Evolutionary conservation across 2,888 invertebrate genomes (phyloP).

Genomic region (Branchinecta sandiegonensis): DNA sequence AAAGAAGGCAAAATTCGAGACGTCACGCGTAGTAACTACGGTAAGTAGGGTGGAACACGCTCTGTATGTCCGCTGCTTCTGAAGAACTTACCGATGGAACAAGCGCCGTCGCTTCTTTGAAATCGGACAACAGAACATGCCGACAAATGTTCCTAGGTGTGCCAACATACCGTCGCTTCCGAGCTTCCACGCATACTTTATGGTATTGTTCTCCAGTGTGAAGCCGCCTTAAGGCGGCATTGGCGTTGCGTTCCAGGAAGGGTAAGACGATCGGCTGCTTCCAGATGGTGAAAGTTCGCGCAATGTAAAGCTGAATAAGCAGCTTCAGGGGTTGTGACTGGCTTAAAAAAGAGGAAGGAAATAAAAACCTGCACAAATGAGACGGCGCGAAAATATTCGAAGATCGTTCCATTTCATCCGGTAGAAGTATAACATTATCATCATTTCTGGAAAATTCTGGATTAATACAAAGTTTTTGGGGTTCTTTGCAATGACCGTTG

Average conservation of each 20-base stretch:
- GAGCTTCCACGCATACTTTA: constrained; percentile 46
- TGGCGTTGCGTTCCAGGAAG: constrained; percentile 57
- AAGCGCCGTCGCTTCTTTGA: constrained; percentile 47
- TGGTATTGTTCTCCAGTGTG: constrained; percentile 16
- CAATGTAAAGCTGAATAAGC: constrained; percentile 55
- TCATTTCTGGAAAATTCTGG: no score
- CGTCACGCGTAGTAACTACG: no score
- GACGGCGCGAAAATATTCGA: background rate
- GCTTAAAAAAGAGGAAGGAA: constrained; percentile 36
- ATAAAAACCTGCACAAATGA: background rate
- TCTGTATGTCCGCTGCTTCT: background rate
- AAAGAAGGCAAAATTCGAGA: no score
- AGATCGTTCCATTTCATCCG: no score
- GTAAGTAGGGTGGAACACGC: no score
- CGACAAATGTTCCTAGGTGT: constrained; percentile 50
- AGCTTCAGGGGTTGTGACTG: constrained; percentile 48
- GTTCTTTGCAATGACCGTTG: no score
- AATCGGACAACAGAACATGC: constrained; percentile 54
- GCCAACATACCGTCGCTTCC: constrained; percentile 46
- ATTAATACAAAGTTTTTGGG: no score
- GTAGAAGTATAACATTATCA: no score
- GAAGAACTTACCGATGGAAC: constrained; percentile 40
- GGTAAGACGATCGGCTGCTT: constrained; percentile 53
- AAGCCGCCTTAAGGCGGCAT: constrained; percentile 30
- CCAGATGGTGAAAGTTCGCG: constrained; percentile 60